A percentile compares a stretch with the other conserved stretches of the same genome.
Evolutionary conservation across 2,113 vertebrate species (phyloP).

Genomic region (Bungarus multicinctus): DNA sequence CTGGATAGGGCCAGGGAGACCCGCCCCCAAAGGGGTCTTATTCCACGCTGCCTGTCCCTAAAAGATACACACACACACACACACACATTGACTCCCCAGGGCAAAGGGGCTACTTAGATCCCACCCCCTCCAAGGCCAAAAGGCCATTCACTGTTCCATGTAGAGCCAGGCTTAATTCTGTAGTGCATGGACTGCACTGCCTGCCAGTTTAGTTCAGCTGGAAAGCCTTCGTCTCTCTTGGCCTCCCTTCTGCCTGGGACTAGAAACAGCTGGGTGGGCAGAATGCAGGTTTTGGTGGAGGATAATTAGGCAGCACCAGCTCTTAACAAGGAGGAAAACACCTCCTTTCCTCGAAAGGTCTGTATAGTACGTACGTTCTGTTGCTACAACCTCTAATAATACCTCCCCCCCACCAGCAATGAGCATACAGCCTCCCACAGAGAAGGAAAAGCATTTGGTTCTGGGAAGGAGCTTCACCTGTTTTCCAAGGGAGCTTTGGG

Average conservation of each 20-base stretch:
- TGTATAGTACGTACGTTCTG: conserved; percentile 25
- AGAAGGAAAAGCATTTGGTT: background rate
- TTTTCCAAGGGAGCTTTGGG: background rate
- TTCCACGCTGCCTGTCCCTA: conserved; percentile 2
- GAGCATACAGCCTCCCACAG: conserved; percentile 19
- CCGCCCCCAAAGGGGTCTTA: background rate
- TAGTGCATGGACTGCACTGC: conserved; percentile 47
- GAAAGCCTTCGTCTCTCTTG: conserved; percentile 55
- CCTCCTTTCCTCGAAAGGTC: conserved; percentile 34
- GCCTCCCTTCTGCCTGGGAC: conserved; percentile 52
- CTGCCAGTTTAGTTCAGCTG: conserved; percentile 50
- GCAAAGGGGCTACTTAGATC: background rate
- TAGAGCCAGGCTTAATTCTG: conserved; percentile 50
- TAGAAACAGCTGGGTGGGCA: conserved; percentile 50
- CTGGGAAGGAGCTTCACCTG: background rate
- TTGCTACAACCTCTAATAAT: conserved; percentile 37
- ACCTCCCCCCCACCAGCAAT: background rate
- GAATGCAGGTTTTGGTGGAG: conserved; percentile 37
- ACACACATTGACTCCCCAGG: background rate
- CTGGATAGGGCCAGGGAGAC: background rate
- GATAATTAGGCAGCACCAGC: conserved; percentile 51
- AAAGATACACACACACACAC: background rate
- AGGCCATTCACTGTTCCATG: conserved; percentile 40
- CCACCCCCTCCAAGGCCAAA: conserved; percentile 13
- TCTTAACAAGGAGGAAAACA: conserved; percentile 17